A percentile compares a stretch with the other conserved stretches of the same genome.
These are phyloP conservation scores for Teinopalpus imperialis DNA, from an alignment of 2,888 invertebrate genomes.

Conservation along the genomic window DNA sequence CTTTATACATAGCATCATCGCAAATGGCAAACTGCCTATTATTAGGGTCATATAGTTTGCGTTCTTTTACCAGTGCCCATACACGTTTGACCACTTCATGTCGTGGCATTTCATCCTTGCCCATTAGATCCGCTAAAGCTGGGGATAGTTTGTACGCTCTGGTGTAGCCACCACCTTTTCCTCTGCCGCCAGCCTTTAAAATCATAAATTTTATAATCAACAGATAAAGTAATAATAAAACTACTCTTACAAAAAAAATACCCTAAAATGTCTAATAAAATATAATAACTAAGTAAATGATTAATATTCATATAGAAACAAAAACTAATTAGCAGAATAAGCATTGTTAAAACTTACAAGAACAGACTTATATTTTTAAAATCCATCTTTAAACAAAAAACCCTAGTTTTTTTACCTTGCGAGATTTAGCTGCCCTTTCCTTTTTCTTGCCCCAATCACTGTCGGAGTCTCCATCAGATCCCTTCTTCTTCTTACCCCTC, in stretches of 20 bases:
- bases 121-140: constrained; percentile 91
- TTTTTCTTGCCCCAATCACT: constrained; percentile 86
- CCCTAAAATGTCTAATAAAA: no score
- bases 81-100: constrained; percentile 94
- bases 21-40: constrained; percentile 98
- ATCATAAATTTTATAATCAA: no score
- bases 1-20: constrained; percentile 93
- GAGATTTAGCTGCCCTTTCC: constrained; percentile 61
- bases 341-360: no score
- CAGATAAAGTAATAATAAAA: no score
- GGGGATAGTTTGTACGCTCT: constrained; percentile 92
- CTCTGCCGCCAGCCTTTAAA: constrained; percentile 52
- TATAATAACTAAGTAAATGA: no score
- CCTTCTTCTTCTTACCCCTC: constrained; percentile 82
- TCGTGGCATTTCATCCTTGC: constrained; percentile 91
- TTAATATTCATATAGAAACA: no score
- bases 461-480: constrained; percentile 84
- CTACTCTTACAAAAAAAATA: no score
- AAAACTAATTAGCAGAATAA: no score
- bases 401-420: constrained; percentile 51
- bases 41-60: constrained; percentile 94
- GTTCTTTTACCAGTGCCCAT: constrained; percentile 94
- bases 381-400: no score
- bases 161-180: constrained; percentile 90
- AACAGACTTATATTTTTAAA: no score